Conservation (phyloP, 2,797 vertebrate genomes). For the Malacoraja senta region DNA sequence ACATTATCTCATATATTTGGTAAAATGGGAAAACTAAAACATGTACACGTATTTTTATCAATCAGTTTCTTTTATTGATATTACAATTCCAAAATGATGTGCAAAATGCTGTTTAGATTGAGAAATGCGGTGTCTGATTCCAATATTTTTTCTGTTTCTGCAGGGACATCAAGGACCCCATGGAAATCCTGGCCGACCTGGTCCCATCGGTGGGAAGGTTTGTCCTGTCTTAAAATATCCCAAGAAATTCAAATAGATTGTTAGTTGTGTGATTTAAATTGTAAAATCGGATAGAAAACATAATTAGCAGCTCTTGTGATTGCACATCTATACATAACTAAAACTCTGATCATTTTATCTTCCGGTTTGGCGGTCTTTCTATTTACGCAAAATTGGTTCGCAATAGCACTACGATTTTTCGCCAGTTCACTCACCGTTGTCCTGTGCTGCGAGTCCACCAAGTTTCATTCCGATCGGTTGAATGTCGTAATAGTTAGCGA, state of each 20-base stretch:
- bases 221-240: constrained; percentile 42
- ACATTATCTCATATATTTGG: not conserved
- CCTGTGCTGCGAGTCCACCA: too few species aligned
- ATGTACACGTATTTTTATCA: not conserved
- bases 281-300: too few species aligned
- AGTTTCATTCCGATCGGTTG: too few species aligned
- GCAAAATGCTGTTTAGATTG: not conserved
- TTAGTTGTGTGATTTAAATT: too few species aligned
- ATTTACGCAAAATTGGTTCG: too few species aligned
- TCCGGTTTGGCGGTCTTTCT: too few species aligned
- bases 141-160: constrained; percentile 46
- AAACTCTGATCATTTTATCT: too few species aligned
- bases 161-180: constrained; percentile 84
- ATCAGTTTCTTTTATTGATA: not conserved
- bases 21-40: not conserved
- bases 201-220: constrained; percentile 78
- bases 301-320: too few species aligned
- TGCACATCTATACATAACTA: too few species aligned
- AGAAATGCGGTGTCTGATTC: not conserved
- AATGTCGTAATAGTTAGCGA: too few species aligned
- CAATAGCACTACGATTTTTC: too few species aligned
- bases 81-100: not conserved
- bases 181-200: constrained; percentile 83
- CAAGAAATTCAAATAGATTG: not conserved
- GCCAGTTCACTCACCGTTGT: too few species aligned